These are phyloP conservation scores for Cheirogaleus major DNA, from an alignment of 2,797 vertebrate genomes.

Conservation along the genomic window DNA sequence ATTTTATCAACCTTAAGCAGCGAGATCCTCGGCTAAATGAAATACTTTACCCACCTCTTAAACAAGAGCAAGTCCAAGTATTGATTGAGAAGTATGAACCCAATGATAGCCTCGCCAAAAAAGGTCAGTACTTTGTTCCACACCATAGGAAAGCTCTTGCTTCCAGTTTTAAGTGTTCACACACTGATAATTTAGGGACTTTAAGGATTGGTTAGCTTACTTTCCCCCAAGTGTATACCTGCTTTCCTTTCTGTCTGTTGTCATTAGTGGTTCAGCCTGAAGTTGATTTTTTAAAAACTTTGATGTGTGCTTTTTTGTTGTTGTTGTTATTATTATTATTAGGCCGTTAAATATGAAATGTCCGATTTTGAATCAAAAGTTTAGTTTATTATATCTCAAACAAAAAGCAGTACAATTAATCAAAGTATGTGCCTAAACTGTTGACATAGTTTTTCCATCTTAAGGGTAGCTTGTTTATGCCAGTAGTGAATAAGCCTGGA, in stretches of 20 bases:
- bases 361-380: too few species aligned
- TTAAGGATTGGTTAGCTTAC: too few species aligned
- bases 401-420: too few species aligned
- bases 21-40: conserved; percentile 97
- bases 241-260: background rate
- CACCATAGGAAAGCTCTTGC: background rate
- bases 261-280: background rate
- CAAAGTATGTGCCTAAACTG: too few species aligned
- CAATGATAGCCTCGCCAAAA: conserved; percentile 91
- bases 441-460: too few species aligned
- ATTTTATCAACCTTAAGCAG: conserved; percentile 97
- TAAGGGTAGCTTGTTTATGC: too few species aligned
- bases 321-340: background rate
- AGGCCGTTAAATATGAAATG: too few species aligned
- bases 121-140: conserved; percentile 89
- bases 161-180: conserved; percentile 28
- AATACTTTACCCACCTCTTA: conserved; percentile 97
- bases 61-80: conserved; percentile 95
- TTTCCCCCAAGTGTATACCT: background rate
- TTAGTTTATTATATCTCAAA: too few species aligned
- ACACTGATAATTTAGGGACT: background rate
- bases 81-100: conserved; percentile 98
- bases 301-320: background rate
- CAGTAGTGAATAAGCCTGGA: too few species aligned
- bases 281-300: background rate